Conservation (phyloP, 2,113 vertebrate species). For the Emydura subglobosa region DNA sequence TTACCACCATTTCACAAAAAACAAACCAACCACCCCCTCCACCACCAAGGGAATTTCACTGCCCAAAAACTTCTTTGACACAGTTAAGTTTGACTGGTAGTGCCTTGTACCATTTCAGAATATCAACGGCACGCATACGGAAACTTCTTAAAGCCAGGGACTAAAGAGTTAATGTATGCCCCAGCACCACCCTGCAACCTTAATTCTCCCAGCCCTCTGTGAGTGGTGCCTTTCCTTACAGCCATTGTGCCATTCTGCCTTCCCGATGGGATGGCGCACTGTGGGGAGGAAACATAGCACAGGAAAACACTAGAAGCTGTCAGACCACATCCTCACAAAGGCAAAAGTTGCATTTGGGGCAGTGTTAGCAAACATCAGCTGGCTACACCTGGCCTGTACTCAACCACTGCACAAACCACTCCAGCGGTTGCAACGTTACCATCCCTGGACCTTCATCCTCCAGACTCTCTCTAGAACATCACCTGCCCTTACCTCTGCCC, state of each 20-base stretch:
- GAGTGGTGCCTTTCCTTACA: too few relatives aligned
- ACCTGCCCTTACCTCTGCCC: background rate
- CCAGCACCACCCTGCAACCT: too few relatives aligned
- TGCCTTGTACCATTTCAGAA: background rate
- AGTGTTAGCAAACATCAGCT: background rate
- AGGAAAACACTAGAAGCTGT: background rate
- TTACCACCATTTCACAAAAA: too few relatives aligned
- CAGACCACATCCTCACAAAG: background rate
- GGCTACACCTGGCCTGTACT: background rate
- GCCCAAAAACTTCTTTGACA: too few relatives aligned
- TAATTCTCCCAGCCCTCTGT: too few relatives aligned
- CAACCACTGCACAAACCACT: background rate
- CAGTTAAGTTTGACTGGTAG: too few relatives aligned
- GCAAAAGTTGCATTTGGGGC: background rate
- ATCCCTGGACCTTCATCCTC: accelerated
- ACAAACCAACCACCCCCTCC: background rate
- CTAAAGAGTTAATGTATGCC: background rate
- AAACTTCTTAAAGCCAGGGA: too few relatives aligned
- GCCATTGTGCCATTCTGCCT: background rate
- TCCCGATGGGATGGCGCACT: background rate
- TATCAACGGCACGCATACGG: background rate
- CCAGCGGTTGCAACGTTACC: background rate
- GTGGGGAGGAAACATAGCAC: background rate
- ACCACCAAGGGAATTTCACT: too few relatives aligned
- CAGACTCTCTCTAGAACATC: background rate